These are phyloP conservation scores for Elephas maximus DNA, from an alignment of 2,113 vertebrate species.

Conservation along the genomic window DNA sequence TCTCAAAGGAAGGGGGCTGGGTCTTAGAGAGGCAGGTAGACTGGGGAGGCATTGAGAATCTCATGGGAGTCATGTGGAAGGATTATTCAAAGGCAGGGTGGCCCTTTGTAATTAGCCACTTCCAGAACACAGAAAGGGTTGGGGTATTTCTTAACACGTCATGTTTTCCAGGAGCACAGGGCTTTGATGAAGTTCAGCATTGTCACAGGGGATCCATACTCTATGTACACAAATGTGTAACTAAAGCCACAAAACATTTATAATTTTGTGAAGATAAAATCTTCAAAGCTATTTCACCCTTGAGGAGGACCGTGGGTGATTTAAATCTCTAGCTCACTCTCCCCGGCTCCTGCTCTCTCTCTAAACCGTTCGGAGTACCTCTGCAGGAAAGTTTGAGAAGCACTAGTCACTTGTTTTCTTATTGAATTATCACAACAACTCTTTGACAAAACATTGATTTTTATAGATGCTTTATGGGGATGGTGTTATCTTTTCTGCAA, in stretches of 20 bases:
- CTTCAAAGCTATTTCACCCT: neutral
- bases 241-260: conserved; percentile 3
- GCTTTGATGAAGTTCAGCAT: neutral
- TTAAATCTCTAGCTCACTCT: neutral
- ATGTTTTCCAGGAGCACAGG: neutral
- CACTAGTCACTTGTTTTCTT: neutral
- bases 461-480: neutral
- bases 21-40: neutral
- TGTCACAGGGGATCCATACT: neutral
- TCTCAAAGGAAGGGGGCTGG: neutral
- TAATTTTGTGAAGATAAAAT: conserved; percentile 43
- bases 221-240: neutral
- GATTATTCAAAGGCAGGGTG: neutral
- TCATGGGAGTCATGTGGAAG: neutral
- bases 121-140: neutral
- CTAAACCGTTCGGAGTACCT: neutral
- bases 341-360: neutral
- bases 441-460: neutral
- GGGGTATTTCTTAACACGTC: neutral
- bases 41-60: neutral
- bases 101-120: neutral
- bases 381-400: neutral
- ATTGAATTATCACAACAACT: neutral
- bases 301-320: neutral
- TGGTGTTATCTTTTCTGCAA: neutral